phyloP scores from a whole-genome alignment of 2,888 invertebrate genomes.

The Hirtodrosophila cameraria region DNA sequence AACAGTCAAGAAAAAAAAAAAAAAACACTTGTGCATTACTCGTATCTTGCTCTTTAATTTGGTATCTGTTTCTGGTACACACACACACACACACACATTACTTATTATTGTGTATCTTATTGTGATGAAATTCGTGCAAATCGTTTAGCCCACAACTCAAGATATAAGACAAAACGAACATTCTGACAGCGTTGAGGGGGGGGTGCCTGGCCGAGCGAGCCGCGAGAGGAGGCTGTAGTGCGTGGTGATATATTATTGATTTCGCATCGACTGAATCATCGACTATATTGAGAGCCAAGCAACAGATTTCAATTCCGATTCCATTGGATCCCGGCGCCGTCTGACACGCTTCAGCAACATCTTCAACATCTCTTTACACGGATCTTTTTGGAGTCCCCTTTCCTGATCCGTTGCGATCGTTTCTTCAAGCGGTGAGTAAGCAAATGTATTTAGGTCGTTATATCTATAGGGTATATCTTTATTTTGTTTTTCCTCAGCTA shows the following conservation, averaged over 20 bases:
- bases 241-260: slow-evolving; percentile 61
- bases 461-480: not conserved
- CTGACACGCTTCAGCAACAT: slow-evolving; percentile 13
- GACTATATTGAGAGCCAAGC: slow-evolving; percentile 52
- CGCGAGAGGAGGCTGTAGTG: slow-evolving; percentile 11
- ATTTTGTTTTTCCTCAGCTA: not conserved
- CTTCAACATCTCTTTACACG: not conserved
- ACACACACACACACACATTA: not conserved
- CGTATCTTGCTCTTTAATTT: slow-evolving; percentile 15
- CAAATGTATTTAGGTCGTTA: not conserved
- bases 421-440: slow-evolving; percentile 13
- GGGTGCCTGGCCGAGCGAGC: not conserved
- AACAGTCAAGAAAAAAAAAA: slow-evolving; percentile 18
- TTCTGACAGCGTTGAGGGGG: slow-evolving; percentile 1
- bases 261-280: slow-evolving; percentile 75
- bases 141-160: slow-evolving; percentile 16
- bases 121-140: slow-evolving; percentile 51
- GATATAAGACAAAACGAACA: slow-evolving; percentile 19
- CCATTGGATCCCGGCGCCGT: slow-evolving; percentile 6
- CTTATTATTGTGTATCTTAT: slow-evolving; percentile 3
- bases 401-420: slow-evolving; percentile 16
- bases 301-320: slow-evolving; percentile 4
- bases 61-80: slow-evolving; percentile 9
- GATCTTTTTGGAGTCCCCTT: slow-evolving; percentile 18
- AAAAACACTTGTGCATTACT: slow-evolving; percentile 47